Evolutionary conservation across 2,797 vertebrate genomes (phyloP), one percentile per base, ranked within the genome.

Genomic region (Brotula barbata): DNA sequence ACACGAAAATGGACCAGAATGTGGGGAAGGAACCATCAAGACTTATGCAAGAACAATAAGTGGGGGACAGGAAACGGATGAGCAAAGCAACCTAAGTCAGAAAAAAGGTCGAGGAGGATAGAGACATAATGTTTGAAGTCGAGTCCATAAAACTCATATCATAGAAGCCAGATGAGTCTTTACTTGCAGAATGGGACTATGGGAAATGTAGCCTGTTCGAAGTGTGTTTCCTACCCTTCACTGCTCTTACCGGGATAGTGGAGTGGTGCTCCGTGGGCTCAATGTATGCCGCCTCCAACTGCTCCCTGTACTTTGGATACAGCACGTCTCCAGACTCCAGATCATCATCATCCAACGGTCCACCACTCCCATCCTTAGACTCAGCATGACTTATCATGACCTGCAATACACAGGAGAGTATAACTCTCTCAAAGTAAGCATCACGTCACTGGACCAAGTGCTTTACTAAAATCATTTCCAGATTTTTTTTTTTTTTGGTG

Each of bases 341-440:
- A 73, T 95, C 93, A 0, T 93, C 93, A 67, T 91, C 90, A 68
- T 94, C 94, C 53, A 83, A 74, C 0, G 81, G 86, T 78, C 91
- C 89, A 21, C 94, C 93, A 0, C 95, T 97, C 78, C 92, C 93
- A 55, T 95, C 94, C 66, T 87, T 90, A 9, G 82, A 76, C 51
- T 93, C 85, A n/a, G 89, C 84, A n/a, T 88, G 81, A 80, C 90
- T 93, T 76, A 98, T 93, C 61, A 94, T 61, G 75, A 99, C 90
- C 97, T 99, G 88, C 53, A 78, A 80, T 75, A 36, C 72, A 79
- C 50, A 75, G 22, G 78, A 20, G 41, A 48, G 7, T 23, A 3
- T 75, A 54, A 74, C 12, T 58, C 49, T 56, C 52, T 58, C 31
- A 69, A 47, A 5, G 17, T 15, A n/a, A 52, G 47, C 21, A n/a